Conservation (phyloP, 1,140 invertebrate genomes). For the Solen grandis region DNA sequence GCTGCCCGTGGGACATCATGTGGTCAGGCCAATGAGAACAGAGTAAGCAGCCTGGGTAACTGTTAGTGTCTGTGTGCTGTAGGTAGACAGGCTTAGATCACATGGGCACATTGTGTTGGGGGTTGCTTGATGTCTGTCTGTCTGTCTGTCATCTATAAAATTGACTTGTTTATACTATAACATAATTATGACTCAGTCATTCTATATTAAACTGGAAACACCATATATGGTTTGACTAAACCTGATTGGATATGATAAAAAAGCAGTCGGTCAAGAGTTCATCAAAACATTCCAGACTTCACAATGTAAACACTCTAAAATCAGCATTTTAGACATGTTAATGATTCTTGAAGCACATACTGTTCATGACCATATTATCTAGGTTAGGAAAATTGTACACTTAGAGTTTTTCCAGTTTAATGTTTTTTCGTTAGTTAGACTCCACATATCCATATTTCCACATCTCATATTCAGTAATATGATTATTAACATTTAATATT, state of each 20-base stretch:
- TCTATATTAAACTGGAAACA: background rate
- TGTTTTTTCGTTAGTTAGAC: no score
- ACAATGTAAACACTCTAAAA: background rate
- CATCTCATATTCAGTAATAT: no score
- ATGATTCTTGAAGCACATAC: no score
- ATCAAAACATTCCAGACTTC: no score
- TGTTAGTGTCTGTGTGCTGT: background rate
- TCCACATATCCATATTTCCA: no score
- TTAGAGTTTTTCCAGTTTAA: no score
- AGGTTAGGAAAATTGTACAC: no score
- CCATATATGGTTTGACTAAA: background rate
- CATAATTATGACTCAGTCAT: background rate
- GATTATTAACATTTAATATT: no score
- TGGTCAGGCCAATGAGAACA: background rate
- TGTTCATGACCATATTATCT: no score
- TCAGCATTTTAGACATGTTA: no score
- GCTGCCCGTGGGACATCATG: conserved; percentile 29
- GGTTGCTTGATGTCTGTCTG: background rate
- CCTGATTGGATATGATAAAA: background rate
- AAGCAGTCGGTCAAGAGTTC: no score
- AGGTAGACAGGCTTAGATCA: background rate
- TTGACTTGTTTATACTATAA: background rate
- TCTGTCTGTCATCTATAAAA: background rate
- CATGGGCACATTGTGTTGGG: background rate
- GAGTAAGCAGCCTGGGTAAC: background rate